Evolutionary conservation across 2,797 vertebrate genomes (phyloP).

Genomic region (Coilia nasus): DNA sequence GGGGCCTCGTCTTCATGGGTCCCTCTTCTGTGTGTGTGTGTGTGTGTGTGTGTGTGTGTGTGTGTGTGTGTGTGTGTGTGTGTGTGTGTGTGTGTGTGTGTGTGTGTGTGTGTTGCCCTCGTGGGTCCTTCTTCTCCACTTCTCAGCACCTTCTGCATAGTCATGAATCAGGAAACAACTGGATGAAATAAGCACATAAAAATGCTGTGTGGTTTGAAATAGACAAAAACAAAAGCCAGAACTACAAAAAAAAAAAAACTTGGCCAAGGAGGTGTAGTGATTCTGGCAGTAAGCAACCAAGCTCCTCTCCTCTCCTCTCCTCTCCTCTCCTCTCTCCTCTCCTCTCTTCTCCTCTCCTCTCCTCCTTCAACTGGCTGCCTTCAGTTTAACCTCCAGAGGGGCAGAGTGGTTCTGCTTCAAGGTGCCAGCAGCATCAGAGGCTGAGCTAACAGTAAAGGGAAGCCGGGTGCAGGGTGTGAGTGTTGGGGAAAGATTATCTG

Average conservation of each 20-base stretch:
- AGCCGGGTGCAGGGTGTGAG: not conserved
- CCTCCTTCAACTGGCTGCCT: not conserved
- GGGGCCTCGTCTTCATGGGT: not conserved
- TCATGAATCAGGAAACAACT: slow-evolving; percentile 55
- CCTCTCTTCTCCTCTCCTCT: too few species aligned
- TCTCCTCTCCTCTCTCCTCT: too few species aligned
- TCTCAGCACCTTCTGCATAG: slow-evolving; percentile 65
- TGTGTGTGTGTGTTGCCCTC: not conserved
- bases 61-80: too few species aligned
- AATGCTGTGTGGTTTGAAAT: slow-evolving; percentile 26
- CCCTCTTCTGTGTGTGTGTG: too few species aligned
- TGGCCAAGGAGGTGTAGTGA: not conserved
- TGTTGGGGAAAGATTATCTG: not conserved
- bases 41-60: too few species aligned
- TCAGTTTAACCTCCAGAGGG: not conserved
- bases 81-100: not conserved
- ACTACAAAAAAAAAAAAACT: not conserved
- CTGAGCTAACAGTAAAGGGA: not conserved
- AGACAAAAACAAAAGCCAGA: slow-evolving; percentile 25
- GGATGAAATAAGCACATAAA: slow-evolving; percentile 24
- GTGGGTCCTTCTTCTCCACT: slow-evolving; percentile 6
- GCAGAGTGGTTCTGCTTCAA: not conserved
- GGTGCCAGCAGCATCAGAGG: slow-evolving; percentile 15
- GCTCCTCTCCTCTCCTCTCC: not conserved
- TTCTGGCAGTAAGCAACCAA: slow-evolving; percentile 1